Percentiles rank a stretch among this genome's conserved stretches.
Conservation (phyloP, 2,888 invertebrate species). For the Frankliniella intonsa region DNA sequence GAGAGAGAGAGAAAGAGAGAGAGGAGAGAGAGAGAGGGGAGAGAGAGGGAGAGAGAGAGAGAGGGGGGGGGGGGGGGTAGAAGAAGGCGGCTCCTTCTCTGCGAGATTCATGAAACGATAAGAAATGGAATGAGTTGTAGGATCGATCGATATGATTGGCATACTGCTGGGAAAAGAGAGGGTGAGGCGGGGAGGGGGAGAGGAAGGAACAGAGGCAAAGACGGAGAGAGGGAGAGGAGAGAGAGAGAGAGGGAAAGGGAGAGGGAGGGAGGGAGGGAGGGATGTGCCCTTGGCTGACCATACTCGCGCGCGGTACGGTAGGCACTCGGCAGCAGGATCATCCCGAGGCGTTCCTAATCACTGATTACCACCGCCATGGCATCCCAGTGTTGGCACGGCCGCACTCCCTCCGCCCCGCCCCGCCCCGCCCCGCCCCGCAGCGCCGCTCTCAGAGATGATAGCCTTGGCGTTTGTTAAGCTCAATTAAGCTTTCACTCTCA, state of each 20-base stretch:
- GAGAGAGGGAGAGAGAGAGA: not conserved
- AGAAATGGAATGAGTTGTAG: not conserved
- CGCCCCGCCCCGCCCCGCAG: not conserved
- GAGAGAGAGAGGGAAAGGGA: too few species aligned
- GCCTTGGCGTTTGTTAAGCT: not conserved
- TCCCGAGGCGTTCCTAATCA: too few species aligned
- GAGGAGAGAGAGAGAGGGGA: constrained; percentile 32
- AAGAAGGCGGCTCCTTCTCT: constrained; percentile 31
- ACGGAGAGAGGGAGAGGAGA: too few species aligned
- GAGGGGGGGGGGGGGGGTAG: constrained; percentile 7
- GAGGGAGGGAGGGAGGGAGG: too few species aligned
- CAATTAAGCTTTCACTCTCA: constrained; percentile 31
- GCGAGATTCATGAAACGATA: constrained; percentile 8
- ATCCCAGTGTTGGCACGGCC: not conserved
- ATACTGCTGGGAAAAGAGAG: not conserved
- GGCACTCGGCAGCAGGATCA: too few species aligned
- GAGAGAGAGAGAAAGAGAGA: constrained; percentile 31
- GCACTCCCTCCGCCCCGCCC: not conserved
- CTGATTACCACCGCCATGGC: not conserved
- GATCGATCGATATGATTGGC: constrained; percentile 5
- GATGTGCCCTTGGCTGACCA: too few species aligned
- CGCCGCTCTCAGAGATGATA: not conserved
- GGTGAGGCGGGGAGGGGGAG: too few species aligned
- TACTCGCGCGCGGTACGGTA: too few species aligned
- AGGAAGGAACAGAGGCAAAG: too few species aligned